A percentile compares a stretch with the other conserved stretches of the same genome.
These are phyloP conservation scores for Agrotis segetum DNA, from an alignment of 2,888 invertebrate genomes.

Conservation along the genomic window DNA sequence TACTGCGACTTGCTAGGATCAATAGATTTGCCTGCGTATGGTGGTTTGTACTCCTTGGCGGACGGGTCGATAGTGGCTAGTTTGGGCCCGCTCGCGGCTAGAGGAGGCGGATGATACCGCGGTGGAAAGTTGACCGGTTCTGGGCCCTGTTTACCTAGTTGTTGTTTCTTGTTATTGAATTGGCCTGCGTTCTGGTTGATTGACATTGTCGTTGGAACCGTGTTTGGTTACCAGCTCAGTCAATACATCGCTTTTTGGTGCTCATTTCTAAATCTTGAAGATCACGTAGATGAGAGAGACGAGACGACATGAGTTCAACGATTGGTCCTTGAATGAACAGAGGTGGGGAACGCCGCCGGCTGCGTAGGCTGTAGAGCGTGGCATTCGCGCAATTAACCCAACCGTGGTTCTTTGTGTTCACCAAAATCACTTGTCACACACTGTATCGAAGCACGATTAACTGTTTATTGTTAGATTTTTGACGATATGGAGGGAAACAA, in stretches of 20 bases:
- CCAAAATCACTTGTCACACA: conserved; percentile 67
- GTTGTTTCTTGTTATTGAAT: conserved; percentile 88
- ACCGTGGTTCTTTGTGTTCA: conserved; percentile 62
- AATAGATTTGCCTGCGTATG: conserved; percentile 81
- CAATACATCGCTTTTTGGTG: conserved; percentile 73
- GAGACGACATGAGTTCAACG: conserved; percentile 86
- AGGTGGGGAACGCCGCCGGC: conserved; percentile 88
- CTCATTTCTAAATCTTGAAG: conserved; percentile 80
- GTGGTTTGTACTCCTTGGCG: conserved; percentile 86
- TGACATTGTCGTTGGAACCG: conserved; percentile 85
- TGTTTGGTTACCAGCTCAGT: conserved; percentile 78
- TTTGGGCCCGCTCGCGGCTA: conserved; percentile 92
- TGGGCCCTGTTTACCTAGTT: conserved; percentile 89
- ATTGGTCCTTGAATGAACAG: conserved; percentile 89
- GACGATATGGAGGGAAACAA: conserved; percentile 52
- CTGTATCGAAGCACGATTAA: conserved; percentile 50
- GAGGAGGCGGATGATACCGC: conserved; percentile 95
- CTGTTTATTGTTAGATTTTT: conserved; percentile 37
- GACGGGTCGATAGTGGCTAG: conserved; percentile 92
- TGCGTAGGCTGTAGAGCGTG: conserved; percentile 89
- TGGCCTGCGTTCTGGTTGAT: conserved; percentile 88
- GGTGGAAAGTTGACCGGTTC: conserved; percentile 92
- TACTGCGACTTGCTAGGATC: conserved; percentile 84
- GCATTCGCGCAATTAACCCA: conserved; percentile 87
- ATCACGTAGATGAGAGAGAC: conserved; percentile 79